phyloP scores from a whole-genome alignment of 2,888 invertebrate genomes.

The Pyralis farinalis region DNA sequence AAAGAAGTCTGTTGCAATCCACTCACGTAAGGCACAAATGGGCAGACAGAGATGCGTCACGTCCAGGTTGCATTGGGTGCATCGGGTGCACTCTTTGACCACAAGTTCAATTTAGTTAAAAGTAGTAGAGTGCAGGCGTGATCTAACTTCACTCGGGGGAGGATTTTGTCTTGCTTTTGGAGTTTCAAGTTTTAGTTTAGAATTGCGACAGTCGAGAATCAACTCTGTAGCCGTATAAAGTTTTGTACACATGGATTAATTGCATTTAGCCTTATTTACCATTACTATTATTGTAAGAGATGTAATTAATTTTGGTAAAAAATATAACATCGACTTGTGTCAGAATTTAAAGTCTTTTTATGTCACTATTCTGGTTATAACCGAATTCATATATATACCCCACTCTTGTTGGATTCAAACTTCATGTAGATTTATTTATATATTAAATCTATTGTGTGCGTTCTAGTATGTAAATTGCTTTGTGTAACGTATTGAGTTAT shows the following conservation, averaged over 20 bases:
- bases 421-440: not conserved
- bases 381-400: too few species aligned
- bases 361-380: too few species aligned
- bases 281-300: too few species aligned
- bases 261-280: too few species aligned
- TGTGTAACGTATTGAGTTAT: not conserved
- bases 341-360: too few species aligned
- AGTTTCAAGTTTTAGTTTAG: constrained; percentile 12
- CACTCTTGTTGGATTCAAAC: too few species aligned
- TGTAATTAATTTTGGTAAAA: too few species aligned
- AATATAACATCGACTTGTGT: too few species aligned
- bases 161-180: constrained; percentile 45
- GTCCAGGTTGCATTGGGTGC: constrained; percentile 31
- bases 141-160: constrained; percentile 46
- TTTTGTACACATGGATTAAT: too few species aligned
- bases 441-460: not conserved
- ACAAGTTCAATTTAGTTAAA: constrained; percentile 76
- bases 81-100: constrained; percentile 49
- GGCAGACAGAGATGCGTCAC: constrained; percentile 60
- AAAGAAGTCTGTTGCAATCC: constrained; percentile 34
- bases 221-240: not conserved
- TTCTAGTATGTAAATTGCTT: not conserved
- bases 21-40: constrained; percentile 64
- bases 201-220: constrained; percentile 11
- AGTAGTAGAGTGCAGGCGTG: constrained; percentile 65